These are phyloP conservation scores for Piaya cayana DNA, from an alignment of 2,113 vertebrate genomes.

Conservation along the genomic window DNA sequence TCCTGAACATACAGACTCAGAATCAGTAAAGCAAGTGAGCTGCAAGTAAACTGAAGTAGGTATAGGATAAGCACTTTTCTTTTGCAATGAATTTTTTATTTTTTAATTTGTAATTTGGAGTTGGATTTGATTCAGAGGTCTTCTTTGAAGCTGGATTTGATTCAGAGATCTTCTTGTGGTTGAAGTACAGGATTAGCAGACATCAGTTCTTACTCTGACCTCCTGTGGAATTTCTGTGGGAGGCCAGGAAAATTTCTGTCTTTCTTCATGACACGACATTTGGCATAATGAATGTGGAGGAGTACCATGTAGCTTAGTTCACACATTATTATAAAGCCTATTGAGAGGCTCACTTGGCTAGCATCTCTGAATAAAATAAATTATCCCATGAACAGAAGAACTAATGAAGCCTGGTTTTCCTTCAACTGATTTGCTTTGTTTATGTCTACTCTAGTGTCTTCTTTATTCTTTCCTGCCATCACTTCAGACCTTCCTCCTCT, in stretches of 20 bases:
- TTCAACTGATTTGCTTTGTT: not conserved
- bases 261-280: not conserved
- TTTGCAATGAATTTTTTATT: not conserved
- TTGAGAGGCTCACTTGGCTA: not conserved
- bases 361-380: not conserved
- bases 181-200: not conserved
- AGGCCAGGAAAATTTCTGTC: not conserved
- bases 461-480: not conserved
- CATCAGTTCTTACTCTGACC: not conserved
- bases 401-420: not conserved
- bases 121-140: too few species aligned
- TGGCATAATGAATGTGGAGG: not conserved
- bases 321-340: not conserved
- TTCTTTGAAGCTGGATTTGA: not conserved
- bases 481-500: not conserved
- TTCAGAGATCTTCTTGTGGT: not conserved
- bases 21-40: not conserved
- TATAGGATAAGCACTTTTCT: not conserved
- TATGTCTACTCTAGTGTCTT: not conserved
- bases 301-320: not conserved
- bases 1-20: not conserved
- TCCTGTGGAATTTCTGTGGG: not conserved
- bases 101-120: not conserved
- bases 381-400: not conserved
- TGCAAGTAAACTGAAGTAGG: not conserved